These are phyloP conservation scores for Sebastes vulpes DNA, from an alignment of 2,797 vertebrate species.

Conservation along the genomic window DNA sequence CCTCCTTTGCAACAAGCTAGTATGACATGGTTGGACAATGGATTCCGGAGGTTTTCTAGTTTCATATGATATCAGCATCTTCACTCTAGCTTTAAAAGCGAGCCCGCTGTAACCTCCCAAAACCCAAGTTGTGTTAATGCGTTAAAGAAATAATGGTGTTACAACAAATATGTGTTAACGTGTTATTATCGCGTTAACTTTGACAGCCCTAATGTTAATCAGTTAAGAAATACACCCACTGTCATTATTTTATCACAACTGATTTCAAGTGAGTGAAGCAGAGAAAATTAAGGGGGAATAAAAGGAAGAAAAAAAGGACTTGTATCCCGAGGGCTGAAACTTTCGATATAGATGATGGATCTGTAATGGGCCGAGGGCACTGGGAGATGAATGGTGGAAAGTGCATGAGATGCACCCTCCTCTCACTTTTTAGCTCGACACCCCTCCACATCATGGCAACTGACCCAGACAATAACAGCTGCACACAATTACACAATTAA, in stretches of 20 bases:
- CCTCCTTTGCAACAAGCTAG: too few species aligned
- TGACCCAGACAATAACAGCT: conserved; percentile 75
- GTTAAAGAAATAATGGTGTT: too few species aligned
- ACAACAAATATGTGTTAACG: too few species aligned
- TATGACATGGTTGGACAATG: too few species aligned
- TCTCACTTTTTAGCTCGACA: conserved; percentile 35
- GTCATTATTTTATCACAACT: conserved; percentile 30
- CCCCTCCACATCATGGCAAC: conserved; percentile 57
- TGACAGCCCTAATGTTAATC: not conserved
- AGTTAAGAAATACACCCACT: not conserved
- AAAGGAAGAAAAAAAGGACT: not conserved
- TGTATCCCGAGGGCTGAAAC: not conserved
- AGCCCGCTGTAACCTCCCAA: too few species aligned
- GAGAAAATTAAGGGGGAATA: not conserved
- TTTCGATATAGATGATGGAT: conserved; percentile 36
- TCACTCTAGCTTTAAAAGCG: too few species aligned
- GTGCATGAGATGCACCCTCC: conserved; percentile 20
- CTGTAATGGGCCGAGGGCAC: conserved; percentile 27
- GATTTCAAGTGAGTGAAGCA: conserved; percentile 20
- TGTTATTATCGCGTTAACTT: too few species aligned
- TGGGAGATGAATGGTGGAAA: conserved; percentile 55
- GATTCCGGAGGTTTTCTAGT: too few species aligned
- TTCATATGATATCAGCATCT: too few species aligned
- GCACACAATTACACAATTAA: conserved; percentile 77
- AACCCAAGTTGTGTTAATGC: too few species aligned